A percentile compares a stretch with the other conserved stretches of the same genome.
Conservation (phyloP, 2,113 vertebrate genomes). For the Callionymus lyra region DNA sequence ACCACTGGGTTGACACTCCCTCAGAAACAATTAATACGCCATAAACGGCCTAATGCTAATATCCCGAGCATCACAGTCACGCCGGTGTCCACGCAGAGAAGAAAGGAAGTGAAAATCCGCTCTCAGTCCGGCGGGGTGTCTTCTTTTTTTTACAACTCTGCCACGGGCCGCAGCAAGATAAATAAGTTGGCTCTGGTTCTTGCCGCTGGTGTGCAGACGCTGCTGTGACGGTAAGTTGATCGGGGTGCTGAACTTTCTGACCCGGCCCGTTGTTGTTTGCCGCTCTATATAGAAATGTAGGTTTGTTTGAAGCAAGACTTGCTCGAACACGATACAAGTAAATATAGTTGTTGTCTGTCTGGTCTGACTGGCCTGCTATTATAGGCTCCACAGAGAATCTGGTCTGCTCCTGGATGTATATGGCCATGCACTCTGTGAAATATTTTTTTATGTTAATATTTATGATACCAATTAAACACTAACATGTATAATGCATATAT, state of each 20-base stretch:
- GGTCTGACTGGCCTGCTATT: slow-evolving; percentile 45
- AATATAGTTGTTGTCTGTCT: slow-evolving; percentile 57
- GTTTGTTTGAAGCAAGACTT: slow-evolving; percentile 49
- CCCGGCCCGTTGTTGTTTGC: slow-evolving; percentile 46
- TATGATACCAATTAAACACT: too few species aligned
- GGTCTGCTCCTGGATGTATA: too few species aligned
- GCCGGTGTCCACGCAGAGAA: slow-evolving; percentile 39
- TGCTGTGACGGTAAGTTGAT: slow-evolving; percentile 29
- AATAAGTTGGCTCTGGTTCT: slow-evolving; percentile 31
- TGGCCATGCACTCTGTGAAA: too few species aligned
- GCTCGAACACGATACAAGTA: slow-evolving; percentile 52
- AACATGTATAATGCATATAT: too few species aligned
- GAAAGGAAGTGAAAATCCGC: slow-evolving; percentile 34
- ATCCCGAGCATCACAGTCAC: slow-evolving; percentile 40
- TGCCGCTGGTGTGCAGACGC: slow-evolving; percentile 14
- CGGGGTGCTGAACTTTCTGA: slow-evolving; percentile 34
- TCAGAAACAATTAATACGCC: slow-evolving; percentile 63
- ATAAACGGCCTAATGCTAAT: slow-evolving; percentile 54
- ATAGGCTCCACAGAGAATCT: slow-evolving; percentile 57
- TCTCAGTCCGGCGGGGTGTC: slow-evolving; percentile 13
- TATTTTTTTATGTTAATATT: too few species aligned
- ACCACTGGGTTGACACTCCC: slow-evolving; percentile 47
- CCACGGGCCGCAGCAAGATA: slow-evolving; percentile 20
- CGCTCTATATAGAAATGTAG: slow-evolving; percentile 32
- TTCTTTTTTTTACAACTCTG: slow-evolving; percentile 28